phyloP scores from a whole-genome alignment of 2,888 invertebrate species.

The Tetheella fluctuosa region DNA sequence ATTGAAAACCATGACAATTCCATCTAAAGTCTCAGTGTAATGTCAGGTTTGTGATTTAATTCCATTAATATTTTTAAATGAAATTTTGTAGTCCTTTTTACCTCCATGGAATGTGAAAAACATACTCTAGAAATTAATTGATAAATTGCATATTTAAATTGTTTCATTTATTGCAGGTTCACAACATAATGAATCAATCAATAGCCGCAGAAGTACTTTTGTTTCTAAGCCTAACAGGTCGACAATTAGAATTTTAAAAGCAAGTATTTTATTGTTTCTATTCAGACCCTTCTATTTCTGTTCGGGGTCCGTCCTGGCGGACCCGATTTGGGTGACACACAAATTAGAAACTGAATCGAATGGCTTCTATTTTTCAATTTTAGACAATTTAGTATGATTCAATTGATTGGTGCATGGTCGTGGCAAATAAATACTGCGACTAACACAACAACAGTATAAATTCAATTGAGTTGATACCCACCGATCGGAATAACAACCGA shows the following conservation, averaged over 20 bases:
- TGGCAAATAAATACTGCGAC: no score
- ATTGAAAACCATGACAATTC: slow-evolving; percentile 59
- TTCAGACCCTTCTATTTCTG: no score
- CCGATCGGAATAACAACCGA: no score
- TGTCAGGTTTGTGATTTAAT: slow-evolving; percentile 73
- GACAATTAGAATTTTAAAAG: slow-evolving; percentile 74
- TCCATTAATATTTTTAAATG: slow-evolving; percentile 28
- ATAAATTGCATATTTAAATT: slow-evolving; percentile 21
- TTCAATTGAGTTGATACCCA: no score
- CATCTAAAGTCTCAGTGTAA: slow-evolving; percentile 81
- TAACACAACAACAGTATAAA: no score
- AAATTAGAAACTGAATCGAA: no score
- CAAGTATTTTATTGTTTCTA: slow-evolving; percentile 44
- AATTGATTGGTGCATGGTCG: neutral
- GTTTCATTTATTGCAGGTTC: slow-evolving; percentile 58
- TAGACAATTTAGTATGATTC: neutral
- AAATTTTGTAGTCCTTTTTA: neutral
- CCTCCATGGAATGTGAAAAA: no score
- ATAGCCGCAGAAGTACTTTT: slow-evolving; percentile 74
- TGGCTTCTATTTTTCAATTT: no score
- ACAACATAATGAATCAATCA: slow-evolving; percentile 78
- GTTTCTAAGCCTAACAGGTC: slow-evolving; percentile 72
- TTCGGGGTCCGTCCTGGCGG: no score
- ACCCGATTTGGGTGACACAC: no score
- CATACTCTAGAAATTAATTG: slow-evolving; percentile 21